Evolutionary conservation across 2,113 vertebrate genomes (phyloP).

Genomic region (Bos taurus): DNA sequence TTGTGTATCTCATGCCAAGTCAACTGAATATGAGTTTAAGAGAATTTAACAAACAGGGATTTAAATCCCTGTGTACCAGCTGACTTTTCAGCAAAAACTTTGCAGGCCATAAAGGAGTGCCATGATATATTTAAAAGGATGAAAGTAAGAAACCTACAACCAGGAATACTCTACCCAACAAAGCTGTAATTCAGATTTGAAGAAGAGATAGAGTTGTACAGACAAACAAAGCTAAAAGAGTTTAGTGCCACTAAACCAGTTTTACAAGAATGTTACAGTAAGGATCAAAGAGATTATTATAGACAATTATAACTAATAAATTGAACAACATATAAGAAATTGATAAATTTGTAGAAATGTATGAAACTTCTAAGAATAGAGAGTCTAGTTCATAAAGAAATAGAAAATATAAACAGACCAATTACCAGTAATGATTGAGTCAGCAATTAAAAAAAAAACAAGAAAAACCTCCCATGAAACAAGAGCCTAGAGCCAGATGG

Average conservation of each 20-base stretch:
- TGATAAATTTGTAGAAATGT: background rate
- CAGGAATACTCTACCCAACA: background rate
- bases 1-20: background rate
- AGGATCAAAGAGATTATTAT: background rate
- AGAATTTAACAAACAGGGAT: background rate
- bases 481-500: background rate
- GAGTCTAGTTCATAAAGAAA: background rate
- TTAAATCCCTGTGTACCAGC: background rate
- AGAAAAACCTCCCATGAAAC: background rate
- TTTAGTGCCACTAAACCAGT: background rate
- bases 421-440: background rate
- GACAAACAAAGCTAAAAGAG: background rate
- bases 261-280: background rate
- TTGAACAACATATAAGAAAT: background rate
- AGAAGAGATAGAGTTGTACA: background rate
- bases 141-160: background rate
- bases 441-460: background rate
- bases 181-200: background rate
- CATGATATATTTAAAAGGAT: background rate
- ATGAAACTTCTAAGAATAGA: background rate
- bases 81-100: background rate
- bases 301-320: background rate
- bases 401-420: background rate
- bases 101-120: background rate
- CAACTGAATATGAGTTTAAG: background rate